These are phyloP conservation scores for Zaprionus bogoriensis DNA, from an alignment of 2,888 invertebrate species.

Conservation along the genomic window DNA sequence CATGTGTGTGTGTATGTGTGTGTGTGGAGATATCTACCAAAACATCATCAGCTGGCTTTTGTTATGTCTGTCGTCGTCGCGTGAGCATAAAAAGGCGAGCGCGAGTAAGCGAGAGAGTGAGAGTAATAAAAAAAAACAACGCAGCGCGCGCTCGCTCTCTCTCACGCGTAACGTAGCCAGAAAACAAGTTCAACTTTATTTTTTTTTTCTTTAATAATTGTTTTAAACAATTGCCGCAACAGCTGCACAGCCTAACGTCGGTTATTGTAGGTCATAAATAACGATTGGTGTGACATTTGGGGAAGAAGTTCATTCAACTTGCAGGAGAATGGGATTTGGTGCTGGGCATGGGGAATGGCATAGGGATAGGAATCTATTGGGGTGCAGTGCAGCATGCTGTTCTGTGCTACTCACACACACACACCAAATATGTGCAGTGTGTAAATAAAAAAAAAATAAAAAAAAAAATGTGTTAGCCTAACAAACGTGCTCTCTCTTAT, in stretches of 20 bases:
- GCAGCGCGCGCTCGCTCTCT: neutral
- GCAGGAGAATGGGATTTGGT: constrained; percentile 25
- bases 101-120: constrained; percentile 9
- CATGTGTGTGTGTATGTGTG: neutral
- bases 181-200: constrained; percentile 53
- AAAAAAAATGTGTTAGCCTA: neutral
- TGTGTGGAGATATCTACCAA: constrained; percentile 53
- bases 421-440: neutral
- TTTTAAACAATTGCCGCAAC: constrained; percentile 47
- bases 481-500: constrained; percentile 46
- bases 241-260: constrained; percentile 15
- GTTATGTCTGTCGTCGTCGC: constrained; percentile 65
- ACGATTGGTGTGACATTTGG: constrained; percentile 14
- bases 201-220: constrained; percentile 14
- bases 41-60: constrained; percentile 74
- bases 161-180: constrained; percentile 2
- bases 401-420: constrained; percentile 22
- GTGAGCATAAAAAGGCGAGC: constrained; percentile 23
- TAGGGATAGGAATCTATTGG: constrained; percentile 8
- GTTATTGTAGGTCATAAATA: constrained; percentile 63
- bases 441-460: no score
- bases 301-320: constrained; percentile 69
- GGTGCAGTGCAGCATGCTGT: constrained; percentile 21
- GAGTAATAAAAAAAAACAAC: constrained; percentile 2
- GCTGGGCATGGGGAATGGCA: constrained; percentile 5